Conservation (phyloP, 2,888 invertebrate genomes). For the Stenodera caucasica region DNA sequence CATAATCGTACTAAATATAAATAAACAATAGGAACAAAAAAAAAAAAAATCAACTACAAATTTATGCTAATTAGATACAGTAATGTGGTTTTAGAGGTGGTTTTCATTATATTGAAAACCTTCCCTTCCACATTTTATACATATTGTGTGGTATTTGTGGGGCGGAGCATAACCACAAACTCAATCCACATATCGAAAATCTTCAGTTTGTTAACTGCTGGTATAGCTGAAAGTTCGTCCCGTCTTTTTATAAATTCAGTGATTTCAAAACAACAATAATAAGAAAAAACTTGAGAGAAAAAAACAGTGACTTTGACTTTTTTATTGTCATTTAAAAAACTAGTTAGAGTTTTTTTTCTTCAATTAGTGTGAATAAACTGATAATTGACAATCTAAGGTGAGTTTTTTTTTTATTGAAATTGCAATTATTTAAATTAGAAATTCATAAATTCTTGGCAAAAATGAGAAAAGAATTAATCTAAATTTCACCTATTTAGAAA, state of each 20-base stretch:
- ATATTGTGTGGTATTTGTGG: constrained; percentile 16
- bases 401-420: too few relatives aligned
- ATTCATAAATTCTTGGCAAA: too few relatives aligned
- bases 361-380: too few relatives aligned
- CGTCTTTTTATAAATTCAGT: not conserved
- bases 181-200: too few relatives aligned
- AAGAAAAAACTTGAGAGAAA: not conserved
- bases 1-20: not conserved
- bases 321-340: not conserved
- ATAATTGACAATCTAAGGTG: not conserved
- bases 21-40: constrained; percentile 5
- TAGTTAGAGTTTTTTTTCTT: not conserved
- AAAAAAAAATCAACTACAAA: constrained; percentile 48
- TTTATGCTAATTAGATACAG: constrained; percentile 53
- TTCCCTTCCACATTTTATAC: constrained; percentile 28
- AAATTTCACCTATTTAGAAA: too few relatives aligned
- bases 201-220: not conserved
- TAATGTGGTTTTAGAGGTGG: constrained; percentile 46
- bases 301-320: not conserved
- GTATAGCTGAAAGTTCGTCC: not conserved
- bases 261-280: not conserved
- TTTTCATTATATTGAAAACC: constrained; percentile 35
- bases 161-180: constrained; percentile 44
- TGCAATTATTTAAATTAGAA: too few relatives aligned
- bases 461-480: too few relatives aligned